Conservation (phyloP, 2,888 invertebrate species). For the Busseola fusca region DNA sequence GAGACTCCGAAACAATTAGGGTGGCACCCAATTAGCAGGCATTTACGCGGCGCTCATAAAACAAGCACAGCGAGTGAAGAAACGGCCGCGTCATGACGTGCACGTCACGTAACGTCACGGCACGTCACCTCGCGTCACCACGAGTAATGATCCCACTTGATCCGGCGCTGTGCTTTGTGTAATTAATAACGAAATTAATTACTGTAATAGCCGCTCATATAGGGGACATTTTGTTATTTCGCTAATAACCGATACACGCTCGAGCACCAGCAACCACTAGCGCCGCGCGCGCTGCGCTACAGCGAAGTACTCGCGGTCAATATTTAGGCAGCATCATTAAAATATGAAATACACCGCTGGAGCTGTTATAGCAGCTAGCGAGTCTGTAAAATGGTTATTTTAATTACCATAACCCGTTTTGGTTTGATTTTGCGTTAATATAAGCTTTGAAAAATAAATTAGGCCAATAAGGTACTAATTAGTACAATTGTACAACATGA, state of each 20-base stretch:
- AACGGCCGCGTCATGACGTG: conserved; percentile 37
- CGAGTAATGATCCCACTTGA: conserved; percentile 48
- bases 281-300: conserved; percentile 9
- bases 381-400: conserved; percentile 19
- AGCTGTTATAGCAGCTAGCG: conserved; percentile 35
- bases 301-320: conserved; percentile 19
- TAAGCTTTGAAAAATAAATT: conserved; percentile 7
- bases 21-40: conserved; percentile 57
- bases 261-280: conserved; percentile 35
- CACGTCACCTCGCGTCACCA: conserved; percentile 37
- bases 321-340: conserved; percentile 52
- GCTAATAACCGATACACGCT: conserved; percentile 50
- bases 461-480: too few relatives aligned
- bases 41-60: conserved; percentile 57
- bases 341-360: conserved; percentile 49
- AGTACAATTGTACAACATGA: too few relatives aligned
- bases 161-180: conserved; percentile 36
- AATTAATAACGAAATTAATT: conserved; percentile 62
- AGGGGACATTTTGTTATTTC: conserved; percentile 56
- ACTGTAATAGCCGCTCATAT: conserved; percentile 43
- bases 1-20: conserved; percentile 55
- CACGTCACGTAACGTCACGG: conserved; percentile 16
- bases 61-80: conserved; percentile 44
- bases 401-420: conserved; percentile 16
- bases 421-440: conserved; percentile 9